These are phyloP conservation scores for Eulemur rubriventer DNA, from an alignment of 2,797 vertebrate species.

Conservation along the genomic window DNA sequence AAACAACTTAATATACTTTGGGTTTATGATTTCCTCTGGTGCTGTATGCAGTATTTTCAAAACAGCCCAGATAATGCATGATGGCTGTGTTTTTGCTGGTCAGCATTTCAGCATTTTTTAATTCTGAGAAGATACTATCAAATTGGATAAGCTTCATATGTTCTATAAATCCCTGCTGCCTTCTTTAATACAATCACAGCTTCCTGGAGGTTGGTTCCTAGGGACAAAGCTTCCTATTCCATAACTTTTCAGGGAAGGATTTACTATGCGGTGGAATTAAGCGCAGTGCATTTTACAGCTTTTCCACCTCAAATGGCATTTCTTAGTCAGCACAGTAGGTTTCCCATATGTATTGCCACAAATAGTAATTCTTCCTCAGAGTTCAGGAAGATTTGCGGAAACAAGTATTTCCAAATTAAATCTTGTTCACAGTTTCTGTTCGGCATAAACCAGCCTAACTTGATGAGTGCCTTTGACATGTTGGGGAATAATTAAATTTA, in stretches of 20 bases:
- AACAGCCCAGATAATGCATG: not conserved
- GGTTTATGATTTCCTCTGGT: not conserved
- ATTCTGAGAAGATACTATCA: constrained; percentile 32
- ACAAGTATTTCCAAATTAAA: constrained; percentile 75
- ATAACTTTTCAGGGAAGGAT: constrained; percentile 37
- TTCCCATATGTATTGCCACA: constrained; percentile 50
- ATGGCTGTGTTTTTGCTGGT: not conserved
- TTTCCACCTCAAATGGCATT: constrained; percentile 46
- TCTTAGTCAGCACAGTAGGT: constrained; percentile 58
- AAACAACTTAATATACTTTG: not conserved
- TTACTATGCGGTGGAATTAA: constrained; percentile 36
- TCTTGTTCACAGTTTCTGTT: constrained; percentile 64
- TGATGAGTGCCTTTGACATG: constrained; percentile 71
- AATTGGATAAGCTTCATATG: constrained; percentile 40
- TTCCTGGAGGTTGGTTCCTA: not conserved
- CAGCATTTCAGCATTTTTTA: not conserved
- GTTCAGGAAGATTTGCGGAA: constrained; percentile 59
- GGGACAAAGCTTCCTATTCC: constrained; percentile 21
- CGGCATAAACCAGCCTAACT: constrained; percentile 60
- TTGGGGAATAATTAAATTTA: constrained; percentile 74
- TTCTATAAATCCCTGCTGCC: constrained; percentile 9
- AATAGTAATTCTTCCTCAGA: constrained; percentile 61
- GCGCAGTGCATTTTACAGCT: constrained; percentile 16
- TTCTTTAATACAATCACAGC: constrained; percentile 28
- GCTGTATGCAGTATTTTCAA: not conserved